phyloP scores from a whole-genome alignment of 2,113 vertebrate genomes.

The Hemiprocne comata region DNA sequence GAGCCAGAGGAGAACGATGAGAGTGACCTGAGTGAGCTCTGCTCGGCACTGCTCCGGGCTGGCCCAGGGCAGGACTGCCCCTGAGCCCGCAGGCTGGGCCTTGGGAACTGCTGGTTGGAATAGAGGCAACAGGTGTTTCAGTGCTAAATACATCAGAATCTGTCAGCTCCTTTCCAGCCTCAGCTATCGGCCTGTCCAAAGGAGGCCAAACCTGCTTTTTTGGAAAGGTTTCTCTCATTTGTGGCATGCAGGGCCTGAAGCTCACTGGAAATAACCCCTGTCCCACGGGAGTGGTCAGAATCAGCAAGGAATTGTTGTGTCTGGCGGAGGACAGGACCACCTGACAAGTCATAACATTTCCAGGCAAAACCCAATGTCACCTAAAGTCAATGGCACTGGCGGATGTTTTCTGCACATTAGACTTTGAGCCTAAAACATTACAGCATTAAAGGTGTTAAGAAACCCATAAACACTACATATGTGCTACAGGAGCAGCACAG shows the following conservation, averaged over 20 bases:
- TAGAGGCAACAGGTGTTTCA: background rate
- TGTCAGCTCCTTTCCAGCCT: background rate
- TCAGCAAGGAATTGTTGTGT: background rate
- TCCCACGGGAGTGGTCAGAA: rapidly evolving
- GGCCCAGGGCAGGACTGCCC: background rate
- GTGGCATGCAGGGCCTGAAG: rapidly evolving
- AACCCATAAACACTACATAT: background rate
- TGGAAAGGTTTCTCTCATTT: background rate
- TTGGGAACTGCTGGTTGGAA: background rate
- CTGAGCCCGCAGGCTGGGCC: background rate
- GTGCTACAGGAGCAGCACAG: background rate
- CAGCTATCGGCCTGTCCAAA: rapidly evolving
- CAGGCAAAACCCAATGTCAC: rapidly evolving
- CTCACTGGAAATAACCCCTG: background rate
- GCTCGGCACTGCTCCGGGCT: background rate
- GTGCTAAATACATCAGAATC: background rate
- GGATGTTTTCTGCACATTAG: background rate
- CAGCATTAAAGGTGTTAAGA: background rate
- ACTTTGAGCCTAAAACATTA: background rate
- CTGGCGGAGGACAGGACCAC: background rate
- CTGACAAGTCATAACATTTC: background rate
- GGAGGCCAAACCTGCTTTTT: background rate
- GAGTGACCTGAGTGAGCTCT: slow-evolving; percentile 66
- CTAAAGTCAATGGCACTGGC: background rate
- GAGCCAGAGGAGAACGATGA: slow-evolving; percentile 88